Conservation (phyloP, 2,113 vertebrate species). For the Nansenia antarctica region DNA sequence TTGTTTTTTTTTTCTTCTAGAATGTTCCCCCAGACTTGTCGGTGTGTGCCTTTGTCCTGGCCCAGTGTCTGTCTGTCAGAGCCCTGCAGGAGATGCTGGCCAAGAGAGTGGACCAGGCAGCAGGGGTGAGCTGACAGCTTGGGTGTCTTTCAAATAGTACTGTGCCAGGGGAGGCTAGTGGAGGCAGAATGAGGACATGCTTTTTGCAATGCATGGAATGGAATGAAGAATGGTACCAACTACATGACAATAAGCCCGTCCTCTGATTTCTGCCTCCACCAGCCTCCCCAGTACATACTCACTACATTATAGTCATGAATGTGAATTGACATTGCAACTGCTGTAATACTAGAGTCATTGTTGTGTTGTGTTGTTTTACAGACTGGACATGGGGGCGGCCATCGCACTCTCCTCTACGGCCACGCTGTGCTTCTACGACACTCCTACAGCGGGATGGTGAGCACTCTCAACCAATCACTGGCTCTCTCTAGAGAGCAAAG, state of each 20-base stretch:
- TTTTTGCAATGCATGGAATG: too few relatives aligned
- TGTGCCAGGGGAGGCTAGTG: too few relatives aligned
- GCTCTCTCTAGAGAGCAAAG: neutral
- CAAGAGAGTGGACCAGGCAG: constrained; percentile 46
- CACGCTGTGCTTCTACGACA: constrained; percentile 92
- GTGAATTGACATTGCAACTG: too few relatives aligned
- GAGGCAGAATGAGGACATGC: too few relatives aligned
- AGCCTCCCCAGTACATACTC: too few relatives aligned
- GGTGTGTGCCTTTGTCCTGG: constrained; percentile 71
- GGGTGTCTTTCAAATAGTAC: neutral
- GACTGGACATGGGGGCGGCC: constrained; percentile 82
- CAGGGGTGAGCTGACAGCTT: constrained; percentile 50
- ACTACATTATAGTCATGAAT: too few relatives aligned
- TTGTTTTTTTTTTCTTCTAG: too few relatives aligned
- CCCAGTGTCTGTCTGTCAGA: constrained; percentile 74
- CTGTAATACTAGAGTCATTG: neutral
- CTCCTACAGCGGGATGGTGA: constrained; percentile 91
- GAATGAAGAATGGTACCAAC: too few relatives aligned
- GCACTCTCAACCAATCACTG: constrained; percentile 33
- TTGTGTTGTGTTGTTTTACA: constrained; percentile 49
- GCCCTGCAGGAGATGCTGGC: constrained; percentile 76
- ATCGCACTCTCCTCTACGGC: constrained; percentile 91
- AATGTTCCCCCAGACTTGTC: constrained; percentile 77
- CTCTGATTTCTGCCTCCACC: neutral
- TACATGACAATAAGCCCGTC: too few relatives aligned